Evolutionary conservation across 1,140 invertebrate species (phyloP), one percentile per base, ranked within the genome.

Genomic region (Carposina sasakii): DNA sequence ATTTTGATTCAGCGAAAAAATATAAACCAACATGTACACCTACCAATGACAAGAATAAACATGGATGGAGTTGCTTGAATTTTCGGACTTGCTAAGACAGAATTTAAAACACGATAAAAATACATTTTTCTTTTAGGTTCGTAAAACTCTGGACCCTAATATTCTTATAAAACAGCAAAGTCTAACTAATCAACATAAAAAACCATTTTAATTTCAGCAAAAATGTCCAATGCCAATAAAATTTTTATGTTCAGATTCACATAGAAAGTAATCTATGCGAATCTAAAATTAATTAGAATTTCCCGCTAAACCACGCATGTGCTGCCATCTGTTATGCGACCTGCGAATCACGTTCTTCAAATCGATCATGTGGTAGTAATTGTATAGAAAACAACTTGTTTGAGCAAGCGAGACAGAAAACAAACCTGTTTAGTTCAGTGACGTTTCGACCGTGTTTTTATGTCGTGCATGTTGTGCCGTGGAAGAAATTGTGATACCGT

Each of bases 401-500:
- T 42, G 57, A 39, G 28, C 33, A 49, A 57, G 50, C 53, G 52
- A 67, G 69, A 69, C 70, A 76, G 75, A 68, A 70, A 52, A 65
- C 47, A 73, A 82, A 81, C 76, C 71, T 69, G 75, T 81, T 78
- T 73, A 56, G 60, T 70, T 45, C 52, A 57, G 56, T 82, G 78
- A 82, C 76, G 78, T 76, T 54, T 67, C 51, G 63, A 43, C 33
- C 51, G 59, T 79, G 68, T 72, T 79, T 81, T 71, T 79, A 60
- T 76, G 67, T 56, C 57, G 72, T 60, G 63, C 63, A 60, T 60
- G 51, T 65, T 63, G 12, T 10, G 8, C 33, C 33, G 15, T 16
- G 19, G 19, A 34, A 34, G 13, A 6, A 26, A 17, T 15, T 34
- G 37, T 40, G 16, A 40, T 8, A 8, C 4, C 22, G 37, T 40